Base-by-base conservation (phyloP, 2,797 vertebrate genomes). In the Cephalopachus bancanus region DNA sequence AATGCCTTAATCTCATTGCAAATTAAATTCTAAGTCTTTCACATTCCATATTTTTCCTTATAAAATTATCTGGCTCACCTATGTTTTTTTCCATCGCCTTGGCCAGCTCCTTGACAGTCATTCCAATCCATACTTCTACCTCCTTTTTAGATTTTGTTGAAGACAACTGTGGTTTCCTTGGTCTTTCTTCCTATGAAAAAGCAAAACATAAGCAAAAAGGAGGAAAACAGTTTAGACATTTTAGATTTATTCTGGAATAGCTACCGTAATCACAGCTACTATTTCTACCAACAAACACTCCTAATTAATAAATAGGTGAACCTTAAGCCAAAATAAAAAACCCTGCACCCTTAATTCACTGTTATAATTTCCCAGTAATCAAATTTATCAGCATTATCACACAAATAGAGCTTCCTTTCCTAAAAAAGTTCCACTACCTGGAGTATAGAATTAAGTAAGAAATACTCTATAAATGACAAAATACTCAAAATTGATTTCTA, bases 31-130 rank as follows among this genome's bases (percentile, higher is more conserved):
- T 9, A 62, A 5, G 7, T 67, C n/a, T 57, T 72, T 24, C 51
- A 57, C 1, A 0, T 30, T 84, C n/a, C 75, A 81, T 53, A 15
- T 65, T 90, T 71, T 84, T 72, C 37, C 83, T 72, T 91, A 19
- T 65, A 93, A 93, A 83, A n/a, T 76, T 30, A 80, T 75, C 24
- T 78, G 78, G 15, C 97, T 98, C 86, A 99, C 99, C 99, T 93
- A 98, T 67, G 96, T 99, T 99, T 98, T 98, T 99, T 97, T 99
- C 98, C 99, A 99, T 99, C 94, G 99, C 99, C 37, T 22, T 98
- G 26, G 99, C 99, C n/a, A 99, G 98, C 0, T 99, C 99, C 37
- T 98, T 97, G 85, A 98, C 95, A 0, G 99, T 99, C 99, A 99
- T 99, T 90, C 97, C 98, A 94, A 98, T 98, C 96, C 93, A 98